Percentiles rank a stretch among this genome's conserved stretches.
These are phyloP conservation scores for Mionectes olivaceus DNA, from an alignment of 2,797 vertebrate species.

Conservation along the genomic window DNA sequence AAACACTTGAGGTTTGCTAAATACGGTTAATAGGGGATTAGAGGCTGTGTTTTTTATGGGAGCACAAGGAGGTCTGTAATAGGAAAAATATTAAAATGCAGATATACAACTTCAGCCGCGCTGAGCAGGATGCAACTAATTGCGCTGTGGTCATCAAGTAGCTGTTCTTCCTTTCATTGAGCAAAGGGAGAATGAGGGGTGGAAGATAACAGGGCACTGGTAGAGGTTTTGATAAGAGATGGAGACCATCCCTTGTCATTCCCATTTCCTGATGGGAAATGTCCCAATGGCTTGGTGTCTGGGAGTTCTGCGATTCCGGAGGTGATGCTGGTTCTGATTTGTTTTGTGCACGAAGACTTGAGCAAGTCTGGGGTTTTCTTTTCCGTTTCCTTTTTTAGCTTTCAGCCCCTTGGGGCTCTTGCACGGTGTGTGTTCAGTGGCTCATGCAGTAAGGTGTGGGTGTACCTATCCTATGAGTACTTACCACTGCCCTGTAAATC, in stretches of 20 bases:
- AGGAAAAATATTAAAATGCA: constrained; percentile 65
- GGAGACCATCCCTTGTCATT: too few relatives aligned
- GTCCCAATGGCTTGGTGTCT: neutral
- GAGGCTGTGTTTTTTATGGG: constrained; percentile 62
- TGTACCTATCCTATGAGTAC: neutral
- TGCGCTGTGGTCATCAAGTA: neutral
- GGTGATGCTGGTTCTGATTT: neutral
- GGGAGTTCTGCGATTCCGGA: neutral
- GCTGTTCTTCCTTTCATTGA: constrained; percentile 15
- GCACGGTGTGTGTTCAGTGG: neutral
- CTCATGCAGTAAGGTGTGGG: neutral
- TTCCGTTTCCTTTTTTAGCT: neutral
- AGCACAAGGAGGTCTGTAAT: constrained; percentile 51
- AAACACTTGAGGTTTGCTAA: constrained; percentile 75
- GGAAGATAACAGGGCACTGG: neutral
- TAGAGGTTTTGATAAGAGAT: neutral
- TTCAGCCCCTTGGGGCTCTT: neutral
- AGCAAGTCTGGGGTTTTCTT: neutral
- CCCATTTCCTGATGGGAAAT: neutral
- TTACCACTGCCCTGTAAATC: neutral
- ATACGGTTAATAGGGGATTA: constrained; percentile 72
- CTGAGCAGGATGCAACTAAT: neutral
- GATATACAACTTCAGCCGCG: neutral
- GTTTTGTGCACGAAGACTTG: neutral
- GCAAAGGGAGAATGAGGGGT: neutral